Evolutionary conservation across 2,888 invertebrate species (phyloP), one percentile per base, ranked within the genome.

Genomic region (Xanthorhoe spadicearia): DNA sequence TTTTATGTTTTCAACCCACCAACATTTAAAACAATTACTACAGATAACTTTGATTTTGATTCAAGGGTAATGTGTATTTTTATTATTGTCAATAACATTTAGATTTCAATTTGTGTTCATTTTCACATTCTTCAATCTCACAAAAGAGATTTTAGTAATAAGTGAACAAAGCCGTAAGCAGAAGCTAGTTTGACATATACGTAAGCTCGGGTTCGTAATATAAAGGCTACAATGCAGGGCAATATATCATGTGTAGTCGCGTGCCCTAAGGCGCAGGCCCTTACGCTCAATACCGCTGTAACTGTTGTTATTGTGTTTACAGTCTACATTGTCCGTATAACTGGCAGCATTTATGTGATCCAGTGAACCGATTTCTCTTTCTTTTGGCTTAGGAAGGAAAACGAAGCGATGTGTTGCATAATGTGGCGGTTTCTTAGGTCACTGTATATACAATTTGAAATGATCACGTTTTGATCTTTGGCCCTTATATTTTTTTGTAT

Each of bases 291-390:
- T 67, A 65, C 50, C 51, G 57, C 64, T 68, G 69, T 69, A 66
- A 72, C 70, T 70, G 70, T 66, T 65, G 68, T 72, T 69, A 66
- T 70, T 70, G 56, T 70, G 59, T 72, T 67, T 67, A 61, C 64
- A 65, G 54, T 70, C 64, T 68, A 57, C 61, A 50, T 54, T 66
- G 54, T 64, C 46, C 57, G 18, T 52, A 51, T 66, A 51, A 51
- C 54, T 58, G 57, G 43, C 46, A 57, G 32, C 54, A 32, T 66
- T 59, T 66, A 58, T 54, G 35, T 54, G 53, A 46, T 54, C 48
- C 19, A 50, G 19, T 61, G 52, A 53, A 23, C 38, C 15, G 38
- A 43, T 50, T 51, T 19, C 52, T 58, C 35, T 53, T 53, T 18
- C 15, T 38, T 43, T 56, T 55, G 23, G 6, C 38, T 17, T n/a